phyloP scores from a whole-genome alignment of 1,140 invertebrate genomes.

The Homarus americanus region DNA sequence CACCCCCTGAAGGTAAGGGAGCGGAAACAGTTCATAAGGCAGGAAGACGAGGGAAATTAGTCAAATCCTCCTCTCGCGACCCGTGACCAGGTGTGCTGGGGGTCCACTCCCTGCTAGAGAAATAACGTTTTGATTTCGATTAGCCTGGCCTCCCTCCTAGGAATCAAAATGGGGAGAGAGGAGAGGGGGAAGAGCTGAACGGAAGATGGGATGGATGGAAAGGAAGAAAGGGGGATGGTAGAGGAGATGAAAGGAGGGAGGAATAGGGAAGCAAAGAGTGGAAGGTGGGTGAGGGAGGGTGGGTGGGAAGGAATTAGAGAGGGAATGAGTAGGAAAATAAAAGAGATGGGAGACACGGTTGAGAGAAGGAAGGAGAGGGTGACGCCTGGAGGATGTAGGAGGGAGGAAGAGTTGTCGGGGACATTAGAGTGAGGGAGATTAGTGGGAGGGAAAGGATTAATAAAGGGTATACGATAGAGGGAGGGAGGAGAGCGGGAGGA shows the following conservation, averaged over 20 bases:
- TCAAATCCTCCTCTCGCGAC: slow-evolving; percentile 20
- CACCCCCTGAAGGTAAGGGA: neutral
- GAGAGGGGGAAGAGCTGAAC: neutral
- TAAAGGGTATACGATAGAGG: no score
- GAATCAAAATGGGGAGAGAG: slow-evolving; percentile 10
- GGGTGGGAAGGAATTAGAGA: no score
- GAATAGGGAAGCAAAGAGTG: no score
- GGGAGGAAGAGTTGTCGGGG: neutral
- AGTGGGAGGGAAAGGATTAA: neutral
- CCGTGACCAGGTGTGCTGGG: slow-evolving; percentile 35
- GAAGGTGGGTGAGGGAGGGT: neutral
- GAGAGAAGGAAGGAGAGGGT: no score
- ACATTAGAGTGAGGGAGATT: neutral
- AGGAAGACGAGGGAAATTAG: slow-evolving; percentile 43
- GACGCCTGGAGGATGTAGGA: no score
- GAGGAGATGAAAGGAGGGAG: no score
- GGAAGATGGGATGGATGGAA: neutral
- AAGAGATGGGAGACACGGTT: no score
- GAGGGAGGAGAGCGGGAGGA: no score
- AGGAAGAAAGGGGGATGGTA: neutral
- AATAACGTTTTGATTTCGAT: slow-evolving; percentile 56
- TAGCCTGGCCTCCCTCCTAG: slow-evolving; percentile 25
- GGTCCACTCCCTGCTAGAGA: slow-evolving; percentile 17
- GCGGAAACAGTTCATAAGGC: slow-evolving; percentile 35
- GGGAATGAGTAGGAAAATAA: no score